These are phyloP conservation scores for Heliconius erato DNA, from an alignment of 2,888 invertebrate species.

Conservation along the genomic window DNA sequence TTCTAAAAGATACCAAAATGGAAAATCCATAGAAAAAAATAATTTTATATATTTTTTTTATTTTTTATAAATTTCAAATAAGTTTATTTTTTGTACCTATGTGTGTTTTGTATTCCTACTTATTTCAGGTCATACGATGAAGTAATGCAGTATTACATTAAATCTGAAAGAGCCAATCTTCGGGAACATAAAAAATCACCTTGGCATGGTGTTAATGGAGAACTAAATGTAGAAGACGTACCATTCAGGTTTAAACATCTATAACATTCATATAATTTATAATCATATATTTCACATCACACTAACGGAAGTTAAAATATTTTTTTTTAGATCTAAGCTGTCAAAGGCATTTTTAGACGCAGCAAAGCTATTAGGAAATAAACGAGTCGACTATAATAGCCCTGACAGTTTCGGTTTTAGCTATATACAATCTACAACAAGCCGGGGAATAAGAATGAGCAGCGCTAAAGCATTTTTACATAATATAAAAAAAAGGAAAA, in stretches of 20 bases:
- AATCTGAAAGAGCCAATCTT: slow-evolving; percentile 86
- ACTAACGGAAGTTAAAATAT: background rate
- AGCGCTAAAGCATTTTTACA: slow-evolving; percentile 87
- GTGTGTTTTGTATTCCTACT: background rate
- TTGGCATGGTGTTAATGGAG: slow-evolving; percentile 87
- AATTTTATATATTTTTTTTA: too few species aligned
- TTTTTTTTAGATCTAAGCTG: slow-evolving; percentile 75
- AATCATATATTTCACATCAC: background rate
- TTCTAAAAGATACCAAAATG: too few species aligned
- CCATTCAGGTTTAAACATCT: slow-evolving; percentile 76
- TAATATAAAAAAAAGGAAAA: slow-evolving; percentile 81
- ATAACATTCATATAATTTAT: background rate
- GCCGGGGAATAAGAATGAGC: slow-evolving; percentile 82
- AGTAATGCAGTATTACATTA: slow-evolving; percentile 86
- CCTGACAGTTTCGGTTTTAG: slow-evolving; percentile 87
- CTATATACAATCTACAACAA: slow-evolving; percentile 75
- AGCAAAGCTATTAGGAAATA: slow-evolving; percentile 87
- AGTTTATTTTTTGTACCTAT: too few species aligned
- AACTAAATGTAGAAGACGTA: slow-evolving; percentile 51
- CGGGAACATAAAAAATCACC: slow-evolving; percentile 76
- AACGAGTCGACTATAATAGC: slow-evolving; percentile 90
- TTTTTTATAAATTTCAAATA: too few species aligned
- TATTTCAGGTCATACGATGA: slow-evolving; percentile 86
- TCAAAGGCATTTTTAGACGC: slow-evolving; percentile 89
- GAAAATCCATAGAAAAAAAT: too few species aligned